These are phyloP conservation scores for Dasypolia templi DNA, from an alignment of 2,888 invertebrate genomes.

Conservation along the genomic window DNA sequence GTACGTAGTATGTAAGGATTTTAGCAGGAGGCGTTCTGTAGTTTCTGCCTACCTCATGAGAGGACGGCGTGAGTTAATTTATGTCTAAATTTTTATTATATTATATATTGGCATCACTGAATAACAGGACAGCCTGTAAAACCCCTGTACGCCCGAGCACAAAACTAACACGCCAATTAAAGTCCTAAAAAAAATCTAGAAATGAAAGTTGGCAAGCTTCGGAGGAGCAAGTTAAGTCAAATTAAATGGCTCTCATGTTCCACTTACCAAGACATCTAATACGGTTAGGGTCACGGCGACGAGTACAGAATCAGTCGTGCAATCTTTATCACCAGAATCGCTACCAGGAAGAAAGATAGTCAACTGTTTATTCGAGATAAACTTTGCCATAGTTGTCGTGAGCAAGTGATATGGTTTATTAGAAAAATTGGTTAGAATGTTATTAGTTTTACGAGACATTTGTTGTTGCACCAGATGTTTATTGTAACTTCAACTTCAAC, in stretches of 20 bases:
- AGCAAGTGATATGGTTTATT: conserved; percentile 55
- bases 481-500: background rate
- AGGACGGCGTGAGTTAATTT: too few species aligned
- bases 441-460: background rate
- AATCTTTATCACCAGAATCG: conserved; percentile 77
- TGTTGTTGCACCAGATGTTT: background rate
- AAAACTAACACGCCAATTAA: conserved; percentile 36
- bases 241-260: conserved; percentile 71
- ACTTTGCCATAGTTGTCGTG: conserved; percentile 75
- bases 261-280: conserved; percentile 67
- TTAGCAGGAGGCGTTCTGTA: too few species aligned
- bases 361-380: conserved; percentile 78
- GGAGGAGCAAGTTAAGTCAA: conserved; percentile 62
- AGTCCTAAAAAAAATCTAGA: conserved; percentile 37
- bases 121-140: background rate
- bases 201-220: conserved; percentile 52
- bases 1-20: too few species aligned
- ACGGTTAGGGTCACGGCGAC: conserved; percentile 69
- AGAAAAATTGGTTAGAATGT: conserved; percentile 41
- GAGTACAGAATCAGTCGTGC: conserved; percentile 79
- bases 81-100: too few species aligned
- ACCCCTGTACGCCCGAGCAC: background rate
- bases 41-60: too few species aligned
- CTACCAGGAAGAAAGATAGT: conserved; percentile 74
- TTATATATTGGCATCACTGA: background rate